Base-by-base conservation (phyloP, 2,797 vertebrate genomes). In the Bradypodion ventrale region DNA sequence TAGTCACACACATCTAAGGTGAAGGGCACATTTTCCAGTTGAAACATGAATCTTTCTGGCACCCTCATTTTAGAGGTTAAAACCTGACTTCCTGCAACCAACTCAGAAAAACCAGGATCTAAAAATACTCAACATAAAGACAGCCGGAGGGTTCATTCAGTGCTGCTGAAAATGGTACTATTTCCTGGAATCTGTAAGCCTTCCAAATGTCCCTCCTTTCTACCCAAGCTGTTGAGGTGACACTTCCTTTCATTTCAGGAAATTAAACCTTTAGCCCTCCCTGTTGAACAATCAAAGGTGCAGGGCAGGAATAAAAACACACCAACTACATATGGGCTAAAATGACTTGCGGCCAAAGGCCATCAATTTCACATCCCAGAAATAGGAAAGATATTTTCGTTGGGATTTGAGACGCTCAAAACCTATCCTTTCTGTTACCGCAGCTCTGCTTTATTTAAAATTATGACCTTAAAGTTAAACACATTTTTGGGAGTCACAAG, bases 121-220 rank as follows among this genome's bases (percentile, higher is more conserved):
- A 85, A 85, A 81, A 81, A 82, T 82, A 85, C 7, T 37, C 56
- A 10, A n/a, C 60, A 62, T 78, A 52, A 49, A 76, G 32, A 27
- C 49, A 27, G 4, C 37, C 10, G 70, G 37, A 46, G 46, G 25
- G 66, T 80, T 74, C n/a, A 16, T 27, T 44, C 35, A 19, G 16
- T 23, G 25, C 10, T 25, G 16, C 76, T 37, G 65, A 75, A 35
- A 5, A 42, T 81, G 49, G 62, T 6, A 75, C 16, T 9, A 46
- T 35, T 80, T 68, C 49, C 62, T 75, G 42, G 65, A 85, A 44
- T 35, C 23, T 1, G 37, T 13, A 52, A 9, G 1, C 13, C 5
- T 35, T 23, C 62, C 62, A n/a, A 63, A 63, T 27, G 49, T 19
- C 49, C 25, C 23, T 42, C 35, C 35, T 32, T 1, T 37, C 29